Evolutionary conservation across 2,113 vertebrate genomes (phyloP).

Genomic region (Muscicapa adusta): DNA sequence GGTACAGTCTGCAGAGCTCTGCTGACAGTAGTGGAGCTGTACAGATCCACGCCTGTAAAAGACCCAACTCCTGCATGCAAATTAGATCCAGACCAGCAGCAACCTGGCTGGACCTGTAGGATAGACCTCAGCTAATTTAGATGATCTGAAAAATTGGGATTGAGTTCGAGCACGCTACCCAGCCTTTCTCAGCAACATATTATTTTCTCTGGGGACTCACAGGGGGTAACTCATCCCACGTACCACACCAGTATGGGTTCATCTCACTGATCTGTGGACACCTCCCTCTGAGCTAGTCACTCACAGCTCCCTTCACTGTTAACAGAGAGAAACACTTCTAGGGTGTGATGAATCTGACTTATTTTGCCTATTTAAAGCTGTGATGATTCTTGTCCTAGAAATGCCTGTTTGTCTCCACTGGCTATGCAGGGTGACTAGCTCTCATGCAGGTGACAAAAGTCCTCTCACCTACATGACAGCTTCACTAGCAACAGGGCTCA

Average conservation of each 20-base stretch:
- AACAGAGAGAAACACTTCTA: background rate
- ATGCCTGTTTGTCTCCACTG: background rate
- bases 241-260: background rate
- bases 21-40: background rate
- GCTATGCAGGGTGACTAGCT: background rate
- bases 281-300: background rate
- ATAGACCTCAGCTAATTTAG: background rate
- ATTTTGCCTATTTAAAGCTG: conserved; percentile 8
- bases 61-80: background rate
- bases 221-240: background rate
- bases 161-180: background rate
- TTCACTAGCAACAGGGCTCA: background rate
- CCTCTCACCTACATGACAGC: background rate
- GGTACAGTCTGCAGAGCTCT: background rate
- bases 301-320: background rate
- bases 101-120: accelerated
- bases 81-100: background rate
- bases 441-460: background rate
- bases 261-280: background rate
- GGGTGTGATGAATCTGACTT: background rate
- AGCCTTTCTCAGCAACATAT: background rate
- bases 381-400: conserved; percentile 28
- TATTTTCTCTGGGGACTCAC: background rate
- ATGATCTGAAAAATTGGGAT: background rate
- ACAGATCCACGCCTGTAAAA: background rate